These are phyloP conservation scores for Falco rusticolus DNA, from an alignment of 2,797 vertebrate genomes.

Conservation along the genomic window DNA sequence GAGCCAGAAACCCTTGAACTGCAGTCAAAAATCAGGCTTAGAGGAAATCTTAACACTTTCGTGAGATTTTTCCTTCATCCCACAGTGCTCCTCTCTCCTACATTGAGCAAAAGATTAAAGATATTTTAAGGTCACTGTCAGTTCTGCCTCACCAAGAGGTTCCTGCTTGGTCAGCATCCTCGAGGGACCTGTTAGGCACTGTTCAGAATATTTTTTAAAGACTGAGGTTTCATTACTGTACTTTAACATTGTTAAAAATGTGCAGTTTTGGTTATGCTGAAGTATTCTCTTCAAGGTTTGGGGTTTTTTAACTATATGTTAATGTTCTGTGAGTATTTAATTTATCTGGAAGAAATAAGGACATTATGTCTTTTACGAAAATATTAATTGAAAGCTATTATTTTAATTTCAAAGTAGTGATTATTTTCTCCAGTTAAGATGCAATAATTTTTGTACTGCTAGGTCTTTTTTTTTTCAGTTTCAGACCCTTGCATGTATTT, in stretches of 20 bases:
- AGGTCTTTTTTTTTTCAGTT: neutral
- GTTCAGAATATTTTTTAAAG: neutral
- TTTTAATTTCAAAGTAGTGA: neutral
- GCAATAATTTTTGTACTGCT: neutral
- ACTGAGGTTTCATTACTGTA: neutral
- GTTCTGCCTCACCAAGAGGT: neutral
- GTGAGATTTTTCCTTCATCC: neutral
- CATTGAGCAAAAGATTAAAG: neutral
- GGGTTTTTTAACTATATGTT: neutral
- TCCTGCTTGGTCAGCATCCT: neutral
- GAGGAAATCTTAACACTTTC: neutral
- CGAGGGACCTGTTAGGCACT: neutral
- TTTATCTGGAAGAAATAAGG: neutral
- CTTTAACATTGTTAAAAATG: neutral
- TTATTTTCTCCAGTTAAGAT: neutral
- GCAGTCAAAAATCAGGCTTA: neutral
- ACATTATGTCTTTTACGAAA: neutral
- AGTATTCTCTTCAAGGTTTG: neutral
- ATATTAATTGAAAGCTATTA: neutral
- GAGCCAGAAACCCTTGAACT: neutral
- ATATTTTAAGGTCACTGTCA: neutral
- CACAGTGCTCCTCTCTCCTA: neutral
- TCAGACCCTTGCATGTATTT: neutral
- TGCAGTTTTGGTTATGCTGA: neutral
- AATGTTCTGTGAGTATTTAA: neutral